Evolutionary conservation across 2,888 invertebrate species (phyloP).

Genomic region (Drosophila meridionalis): DNA sequence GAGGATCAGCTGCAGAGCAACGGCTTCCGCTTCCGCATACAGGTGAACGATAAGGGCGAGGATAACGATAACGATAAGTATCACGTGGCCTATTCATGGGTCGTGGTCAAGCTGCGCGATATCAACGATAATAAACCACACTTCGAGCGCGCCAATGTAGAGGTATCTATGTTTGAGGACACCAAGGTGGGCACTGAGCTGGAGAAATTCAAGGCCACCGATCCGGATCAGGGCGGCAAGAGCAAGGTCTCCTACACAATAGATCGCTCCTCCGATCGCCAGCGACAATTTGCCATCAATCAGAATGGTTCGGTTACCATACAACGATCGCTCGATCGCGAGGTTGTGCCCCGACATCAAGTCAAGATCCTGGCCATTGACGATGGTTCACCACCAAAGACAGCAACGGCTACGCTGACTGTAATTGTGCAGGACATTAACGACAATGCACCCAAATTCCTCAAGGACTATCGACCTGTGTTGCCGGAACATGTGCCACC

Average conservation of each 20-base stretch:
- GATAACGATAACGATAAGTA: slow-evolving; percentile 98
- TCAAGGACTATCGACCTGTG: slow-evolving; percentile 96
- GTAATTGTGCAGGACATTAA: slow-evolving; percentile 98
- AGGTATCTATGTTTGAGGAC: slow-evolving; percentile 96
- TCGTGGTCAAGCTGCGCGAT: slow-evolving; percentile 95
- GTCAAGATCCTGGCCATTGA: slow-evolving; percentile 98
- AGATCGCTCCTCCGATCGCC: slow-evolving; percentile 95
- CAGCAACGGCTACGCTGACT: slow-evolving; percentile 96
- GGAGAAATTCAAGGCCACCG: slow-evolving; percentile 97
- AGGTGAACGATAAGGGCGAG: slow-evolving; percentile 97
- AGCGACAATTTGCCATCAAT: slow-evolving; percentile 96
- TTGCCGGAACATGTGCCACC: slow-evolving; percentile 97
- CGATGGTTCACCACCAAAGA: slow-evolving; percentile 96
- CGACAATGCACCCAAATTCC: slow-evolving; percentile 96
- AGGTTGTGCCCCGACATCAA: slow-evolving; percentile 97
- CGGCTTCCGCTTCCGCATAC: slow-evolving; percentile 97
- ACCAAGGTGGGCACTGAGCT: slow-evolving; percentile 95
- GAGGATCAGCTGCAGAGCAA: slow-evolving; percentile 97
- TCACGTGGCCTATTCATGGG: slow-evolving; percentile 98
- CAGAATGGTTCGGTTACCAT: slow-evolving; percentile 98
- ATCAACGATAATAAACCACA: slow-evolving; percentile 99
- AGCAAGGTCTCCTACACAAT: slow-evolving; percentile 96
- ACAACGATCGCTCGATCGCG: slow-evolving; percentile 95
- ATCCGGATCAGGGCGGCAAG: slow-evolving; percentile 97
- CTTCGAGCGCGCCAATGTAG: slow-evolving; percentile 96